These are phyloP conservation scores for Ernsta delagoae DNA, from an alignment of 2,888 invertebrate species.

Conservation along the genomic window DNA sequence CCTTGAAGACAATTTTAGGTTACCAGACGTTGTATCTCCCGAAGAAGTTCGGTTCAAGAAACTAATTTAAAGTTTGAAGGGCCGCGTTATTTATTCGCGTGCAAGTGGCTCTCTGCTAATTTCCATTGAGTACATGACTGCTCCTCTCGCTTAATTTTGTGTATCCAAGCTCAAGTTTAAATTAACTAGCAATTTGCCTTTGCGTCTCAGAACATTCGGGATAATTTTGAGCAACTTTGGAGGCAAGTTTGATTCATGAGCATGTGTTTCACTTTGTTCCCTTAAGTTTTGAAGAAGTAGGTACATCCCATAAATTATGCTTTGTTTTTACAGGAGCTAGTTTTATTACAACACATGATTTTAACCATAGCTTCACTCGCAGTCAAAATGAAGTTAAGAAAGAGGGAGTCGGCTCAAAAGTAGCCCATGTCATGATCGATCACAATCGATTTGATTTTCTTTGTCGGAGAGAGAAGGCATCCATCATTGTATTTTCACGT, in stretches of 20 bases:
- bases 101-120: constrained; percentile 36
- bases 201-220: constrained; percentile 33
- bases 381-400: not conserved
- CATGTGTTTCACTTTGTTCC: constrained; percentile 8
- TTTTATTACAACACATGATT: not conserved
- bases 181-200: constrained; percentile 35
- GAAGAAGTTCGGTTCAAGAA: constrained; percentile 17
- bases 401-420: too few relatives aligned
- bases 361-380: not conserved
- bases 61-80: constrained; percentile 38
- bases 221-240: constrained; percentile 30
- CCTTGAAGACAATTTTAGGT: constrained; percentile 11
- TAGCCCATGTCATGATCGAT: too few relatives aligned
- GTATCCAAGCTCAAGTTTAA: constrained; percentile 38
- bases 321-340: not conserved
- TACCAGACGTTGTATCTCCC: constrained; percentile 14
- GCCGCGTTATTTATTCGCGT: constrained; percentile 31
- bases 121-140: constrained; percentile 37
- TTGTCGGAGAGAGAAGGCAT: too few relatives aligned
- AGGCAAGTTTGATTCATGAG: constrained; percentile 30
- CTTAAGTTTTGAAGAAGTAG: not conserved
- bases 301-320: not conserved
- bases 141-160: constrained; percentile 37
- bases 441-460: too few relatives aligned
- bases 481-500: too few relatives aligned